A percentile compares a stretch with the other conserved stretches of the same genome.
These are phyloP conservation scores for Dastarcus helophoroides DNA, from an alignment of 2,888 invertebrate species.

Conservation along the genomic window DNA sequence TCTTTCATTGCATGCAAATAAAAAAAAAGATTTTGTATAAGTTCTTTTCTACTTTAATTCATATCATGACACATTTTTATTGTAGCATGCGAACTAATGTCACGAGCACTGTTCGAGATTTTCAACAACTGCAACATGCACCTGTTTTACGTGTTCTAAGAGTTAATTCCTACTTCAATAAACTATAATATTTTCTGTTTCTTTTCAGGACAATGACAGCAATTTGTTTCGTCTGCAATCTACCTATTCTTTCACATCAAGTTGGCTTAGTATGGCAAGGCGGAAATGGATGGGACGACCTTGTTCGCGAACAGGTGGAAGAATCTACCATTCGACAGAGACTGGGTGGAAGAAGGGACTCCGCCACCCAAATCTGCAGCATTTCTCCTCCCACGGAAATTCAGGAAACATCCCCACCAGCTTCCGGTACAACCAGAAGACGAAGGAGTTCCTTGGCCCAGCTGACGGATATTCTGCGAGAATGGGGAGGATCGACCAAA, in stretches of 20 bases:
- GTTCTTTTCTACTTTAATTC: too few species aligned
- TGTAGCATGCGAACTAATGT: not conserved
- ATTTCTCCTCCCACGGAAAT: constrained; percentile 67
- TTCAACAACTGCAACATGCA: too few species aligned
- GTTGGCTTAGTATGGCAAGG: constrained; percentile 90
- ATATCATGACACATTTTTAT: not conserved
- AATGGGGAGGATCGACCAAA: constrained; percentile 64
- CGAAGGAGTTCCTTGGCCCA: constrained; percentile 80
- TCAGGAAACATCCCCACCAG: constrained; percentile 60
- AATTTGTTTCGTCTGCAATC: constrained; percentile 92
- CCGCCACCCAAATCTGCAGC: constrained; percentile 80
- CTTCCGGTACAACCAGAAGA: constrained; percentile 49
- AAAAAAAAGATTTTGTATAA: too few species aligned
- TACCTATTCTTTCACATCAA: constrained; percentile 89
- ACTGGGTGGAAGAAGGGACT: constrained; percentile 75
- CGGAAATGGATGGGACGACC: constrained; percentile 90
- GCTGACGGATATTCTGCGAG: constrained; percentile 75
- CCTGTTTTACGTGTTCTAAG: too few species aligned
- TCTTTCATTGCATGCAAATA: too few species aligned
- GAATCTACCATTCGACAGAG: constrained; percentile 76
- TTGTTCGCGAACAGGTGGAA: constrained; percentile 75
- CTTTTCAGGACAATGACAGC: constrained; percentile 78
- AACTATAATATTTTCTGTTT: constrained; percentile 10
- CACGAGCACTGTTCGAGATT: constrained; percentile 1
- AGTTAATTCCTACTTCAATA: constrained; percentile 5